phyloP scores from a whole-genome alignment of 2,888 invertebrate species.

The Ctenicera cuprea region DNA sequence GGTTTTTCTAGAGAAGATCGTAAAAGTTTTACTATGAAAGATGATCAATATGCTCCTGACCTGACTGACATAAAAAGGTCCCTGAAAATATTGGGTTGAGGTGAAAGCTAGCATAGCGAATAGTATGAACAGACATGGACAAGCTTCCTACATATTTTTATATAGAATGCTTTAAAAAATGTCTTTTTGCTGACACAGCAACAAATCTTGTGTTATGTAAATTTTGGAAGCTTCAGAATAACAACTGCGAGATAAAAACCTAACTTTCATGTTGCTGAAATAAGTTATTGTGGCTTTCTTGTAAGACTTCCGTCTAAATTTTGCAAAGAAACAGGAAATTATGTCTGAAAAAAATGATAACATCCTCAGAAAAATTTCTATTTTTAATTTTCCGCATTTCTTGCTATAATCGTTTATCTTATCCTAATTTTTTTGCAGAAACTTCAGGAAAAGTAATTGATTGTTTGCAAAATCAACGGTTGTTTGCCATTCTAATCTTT shows the following conservation, averaged over 20 bases:
- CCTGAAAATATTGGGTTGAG: constrained; percentile 22
- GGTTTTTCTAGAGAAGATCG: background rate
- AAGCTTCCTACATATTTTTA: constrained; percentile 2
- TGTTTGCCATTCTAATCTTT: no score
- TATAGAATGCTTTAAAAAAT: constrained; percentile 13
- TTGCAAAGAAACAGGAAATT: no score
- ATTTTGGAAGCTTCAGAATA: background rate
- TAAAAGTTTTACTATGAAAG: constrained; percentile 38
- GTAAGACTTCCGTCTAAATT: no score
- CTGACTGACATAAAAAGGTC: constrained; percentile 16
- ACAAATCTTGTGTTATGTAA: constrained; percentile 15
- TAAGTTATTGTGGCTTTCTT: no score
- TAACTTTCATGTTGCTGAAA: background rate
- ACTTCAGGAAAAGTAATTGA: no score
- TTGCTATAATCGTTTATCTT: no score
- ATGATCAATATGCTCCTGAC: constrained; percentile 37
- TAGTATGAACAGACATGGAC: background rate
- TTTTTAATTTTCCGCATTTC: no score
- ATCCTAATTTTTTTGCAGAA: no score
- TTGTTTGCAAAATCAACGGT: no score
- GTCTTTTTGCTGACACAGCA: constrained; percentile 8
- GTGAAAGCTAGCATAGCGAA: constrained; percentile 3
- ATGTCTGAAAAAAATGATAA: no score
- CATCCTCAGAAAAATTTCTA: no score
- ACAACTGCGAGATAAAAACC: background rate